phyloP scores from a whole-genome alignment of 2,113 vertebrate genomes.

The Recurvirostra avosetta region DNA sequence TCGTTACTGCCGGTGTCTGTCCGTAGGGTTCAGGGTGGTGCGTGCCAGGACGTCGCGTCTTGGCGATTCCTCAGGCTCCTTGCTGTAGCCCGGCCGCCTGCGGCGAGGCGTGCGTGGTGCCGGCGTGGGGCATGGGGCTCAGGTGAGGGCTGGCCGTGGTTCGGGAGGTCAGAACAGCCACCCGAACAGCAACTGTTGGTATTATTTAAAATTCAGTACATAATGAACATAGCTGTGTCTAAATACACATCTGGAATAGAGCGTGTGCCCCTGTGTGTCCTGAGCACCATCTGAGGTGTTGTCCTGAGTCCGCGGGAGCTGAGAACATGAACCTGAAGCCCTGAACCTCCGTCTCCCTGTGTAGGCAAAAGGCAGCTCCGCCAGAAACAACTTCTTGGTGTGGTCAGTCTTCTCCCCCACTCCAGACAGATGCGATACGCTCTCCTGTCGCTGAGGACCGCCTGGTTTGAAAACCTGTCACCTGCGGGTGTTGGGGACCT shows the following conservation, averaged over 20 bases:
- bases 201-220: accelerated
- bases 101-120: accelerated
- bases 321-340: not conserved
- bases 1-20: accelerated
- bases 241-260: accelerated
- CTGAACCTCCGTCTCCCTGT: not conserved
- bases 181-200: not conserved
- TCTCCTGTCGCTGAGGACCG: not conserved
- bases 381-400: not conserved
- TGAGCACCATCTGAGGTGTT: not conserved
- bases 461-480: accelerated
- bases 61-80: accelerated
- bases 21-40: not conserved
- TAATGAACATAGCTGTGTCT: not conserved
- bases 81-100: accelerated
- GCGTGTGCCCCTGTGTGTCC: accelerated
- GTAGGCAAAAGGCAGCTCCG: not conserved
- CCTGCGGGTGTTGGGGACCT: accelerated
- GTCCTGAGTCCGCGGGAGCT: not conserved
- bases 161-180: not conserved
- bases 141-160: accelerated
- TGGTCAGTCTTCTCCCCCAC: not conserved
- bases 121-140: not conserved
- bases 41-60: accelerated
- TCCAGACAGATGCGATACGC: accelerated